Evolutionary conservation across 2,113 vertebrate species (phyloP).

Genomic region (Istiophorus platypterus): DNA sequence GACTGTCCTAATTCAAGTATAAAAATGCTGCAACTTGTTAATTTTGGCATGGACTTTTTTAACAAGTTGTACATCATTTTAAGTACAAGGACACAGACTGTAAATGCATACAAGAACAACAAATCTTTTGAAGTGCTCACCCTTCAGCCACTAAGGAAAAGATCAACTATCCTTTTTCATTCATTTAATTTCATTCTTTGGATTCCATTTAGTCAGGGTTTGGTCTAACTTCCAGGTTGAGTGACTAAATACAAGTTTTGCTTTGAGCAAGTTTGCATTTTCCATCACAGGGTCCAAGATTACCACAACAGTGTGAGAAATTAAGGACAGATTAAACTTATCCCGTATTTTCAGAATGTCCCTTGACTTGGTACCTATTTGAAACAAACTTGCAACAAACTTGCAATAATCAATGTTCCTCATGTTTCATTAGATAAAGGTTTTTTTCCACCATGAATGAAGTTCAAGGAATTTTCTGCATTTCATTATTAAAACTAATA

Average conservation of each 20-base stretch:
- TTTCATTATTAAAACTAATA: neutral
- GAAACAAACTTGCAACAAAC: neutral
- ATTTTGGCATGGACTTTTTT: neutral
- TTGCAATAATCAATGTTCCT: neutral
- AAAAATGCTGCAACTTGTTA: neutral
- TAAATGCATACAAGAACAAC: conserved; percentile 14
- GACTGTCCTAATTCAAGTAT: neutral
- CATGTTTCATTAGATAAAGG: neutral
- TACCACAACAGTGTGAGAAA: neutral
- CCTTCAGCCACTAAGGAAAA: neutral
- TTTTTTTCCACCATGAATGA: neutral
- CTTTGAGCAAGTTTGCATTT: neutral
- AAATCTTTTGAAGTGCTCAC: neutral
- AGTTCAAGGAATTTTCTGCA: neutral
- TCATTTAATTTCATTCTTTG: neutral
- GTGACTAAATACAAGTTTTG: neutral
- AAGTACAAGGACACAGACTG: conserved; percentile 2
- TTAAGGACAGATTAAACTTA: neutral
- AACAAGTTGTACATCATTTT: neutral
- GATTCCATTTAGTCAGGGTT: neutral
- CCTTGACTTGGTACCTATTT: neutral
- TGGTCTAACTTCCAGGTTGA: neutral
- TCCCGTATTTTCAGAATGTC: neutral
- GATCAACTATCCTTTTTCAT: neutral
- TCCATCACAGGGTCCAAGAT: neutral